Conservation (phyloP, 2,113 vertebrate species). For the Phrynosoma platyrhinos region DNA sequence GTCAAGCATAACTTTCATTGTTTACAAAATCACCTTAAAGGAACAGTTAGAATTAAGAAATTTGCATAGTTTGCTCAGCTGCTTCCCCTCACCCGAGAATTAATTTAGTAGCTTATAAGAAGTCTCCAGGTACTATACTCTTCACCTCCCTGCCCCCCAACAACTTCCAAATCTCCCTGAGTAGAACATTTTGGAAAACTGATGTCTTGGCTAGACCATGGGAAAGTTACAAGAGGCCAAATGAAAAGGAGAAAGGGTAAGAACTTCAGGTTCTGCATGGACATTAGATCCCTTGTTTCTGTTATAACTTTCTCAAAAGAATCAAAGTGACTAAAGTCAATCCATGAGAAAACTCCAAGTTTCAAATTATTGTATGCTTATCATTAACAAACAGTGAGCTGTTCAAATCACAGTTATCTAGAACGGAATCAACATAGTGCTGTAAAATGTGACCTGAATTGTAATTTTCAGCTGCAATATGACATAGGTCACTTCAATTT, state of each 20-base stretch:
- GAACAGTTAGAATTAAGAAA: neutral
- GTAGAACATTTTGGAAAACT: neutral
- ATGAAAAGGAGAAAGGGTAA: neutral
- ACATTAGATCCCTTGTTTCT: neutral
- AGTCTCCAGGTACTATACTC: neutral
- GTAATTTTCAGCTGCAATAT: slow-evolving; percentile 51
- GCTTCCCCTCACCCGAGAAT: neutral
- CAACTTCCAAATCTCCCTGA: neutral
- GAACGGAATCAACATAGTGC: slow-evolving; percentile 51
- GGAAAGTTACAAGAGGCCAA: neutral
- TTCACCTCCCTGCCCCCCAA: neutral
- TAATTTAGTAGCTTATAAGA: neutral
- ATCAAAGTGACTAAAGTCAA: slow-evolving; percentile 52
- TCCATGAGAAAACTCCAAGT: slow-evolving; percentile 48
- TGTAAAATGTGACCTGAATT: slow-evolving; percentile 49
- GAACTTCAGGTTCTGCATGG: neutral
- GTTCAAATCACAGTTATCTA: slow-evolving; percentile 45
- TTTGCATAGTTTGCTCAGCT: neutral
- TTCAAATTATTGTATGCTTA: slow-evolving; percentile 33
- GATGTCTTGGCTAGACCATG: neutral
- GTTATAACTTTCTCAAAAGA: slow-evolving; percentile 27
- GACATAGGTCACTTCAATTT: slow-evolving; percentile 37
- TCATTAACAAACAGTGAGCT: slow-evolving; percentile 28
- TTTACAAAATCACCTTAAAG: neutral
- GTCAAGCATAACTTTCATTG: neutral